phyloP scores from a whole-genome alignment of 2,797 vertebrate genomes.

The Discoglossus pictus region DNA sequence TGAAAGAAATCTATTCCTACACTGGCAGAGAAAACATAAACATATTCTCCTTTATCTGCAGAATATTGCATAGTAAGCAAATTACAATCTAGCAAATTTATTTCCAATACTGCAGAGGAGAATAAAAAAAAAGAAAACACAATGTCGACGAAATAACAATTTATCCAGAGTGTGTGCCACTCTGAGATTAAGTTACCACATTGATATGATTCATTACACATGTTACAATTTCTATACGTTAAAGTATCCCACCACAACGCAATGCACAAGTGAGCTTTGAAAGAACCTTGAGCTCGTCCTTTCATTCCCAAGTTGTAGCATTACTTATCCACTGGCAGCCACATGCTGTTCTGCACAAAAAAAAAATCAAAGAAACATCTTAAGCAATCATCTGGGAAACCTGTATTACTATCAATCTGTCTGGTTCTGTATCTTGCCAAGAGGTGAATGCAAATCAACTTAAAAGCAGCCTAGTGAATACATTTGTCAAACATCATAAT shows the following conservation, averaged over 20 bases:
- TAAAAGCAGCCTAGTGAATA: slow-evolving; percentile 40
- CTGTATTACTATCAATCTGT: slow-evolving; percentile 55
- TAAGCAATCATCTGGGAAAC: slow-evolving; percentile 53
- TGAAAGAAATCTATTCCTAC: no score
- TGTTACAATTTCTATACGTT: background rate
- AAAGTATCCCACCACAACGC: slow-evolving; percentile 1
- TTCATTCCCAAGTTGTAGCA: slow-evolving; percentile 31
- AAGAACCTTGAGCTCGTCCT: slow-evolving; percentile 48
- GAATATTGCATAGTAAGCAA: no score
- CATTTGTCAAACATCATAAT: slow-evolving; percentile 52
- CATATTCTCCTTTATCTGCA: no score
- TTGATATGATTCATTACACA: background rate
- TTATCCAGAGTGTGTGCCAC: background rate
- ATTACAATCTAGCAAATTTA: no score
- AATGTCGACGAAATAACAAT: no score
- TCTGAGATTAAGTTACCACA: background rate
- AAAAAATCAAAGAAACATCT: slow-evolving; percentile 50
- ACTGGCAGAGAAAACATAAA: no score
- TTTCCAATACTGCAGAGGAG: no score
- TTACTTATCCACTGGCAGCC: slow-evolving; percentile 35
- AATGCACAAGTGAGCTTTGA: slow-evolving; percentile 2
- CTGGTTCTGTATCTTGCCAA: slow-evolving; percentile 50
- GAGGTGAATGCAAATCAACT: slow-evolving; percentile 55
- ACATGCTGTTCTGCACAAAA: slow-evolving; percentile 44
- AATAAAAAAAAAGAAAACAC: no score